Percentiles rank a stretch among this genome's conserved stretches.
Evolutionary conservation across 1,140 invertebrate genomes (phyloP).

Genomic region (Polypedilum vanderplanki): DNA sequence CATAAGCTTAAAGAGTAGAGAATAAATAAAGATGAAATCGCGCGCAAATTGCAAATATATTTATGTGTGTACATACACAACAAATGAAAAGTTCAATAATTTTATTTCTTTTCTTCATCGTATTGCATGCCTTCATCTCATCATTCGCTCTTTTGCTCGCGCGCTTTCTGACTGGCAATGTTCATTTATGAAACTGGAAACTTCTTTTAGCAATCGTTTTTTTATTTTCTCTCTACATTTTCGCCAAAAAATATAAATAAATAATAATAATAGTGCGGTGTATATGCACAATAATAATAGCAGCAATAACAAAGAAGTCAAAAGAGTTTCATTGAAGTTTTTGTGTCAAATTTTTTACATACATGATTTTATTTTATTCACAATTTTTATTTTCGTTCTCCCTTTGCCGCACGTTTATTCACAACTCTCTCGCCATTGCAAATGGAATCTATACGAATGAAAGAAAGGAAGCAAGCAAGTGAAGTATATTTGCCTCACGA

Average conservation of each 20-base stretch:
- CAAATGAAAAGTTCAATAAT: conserved; percentile 14
- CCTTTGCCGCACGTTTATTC: not conserved
- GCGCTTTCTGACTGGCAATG: not conserved
- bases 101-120: not conserved
- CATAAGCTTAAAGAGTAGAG: not conserved
- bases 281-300: not conserved
- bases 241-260: no score
- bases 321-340: not conserved
- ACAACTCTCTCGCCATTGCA: no score
- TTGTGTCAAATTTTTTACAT: conserved; percentile 7
- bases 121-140: not conserved
- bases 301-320: not conserved
- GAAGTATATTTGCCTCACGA: no score
- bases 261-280: no score
- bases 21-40: conserved; percentile 14
- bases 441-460: no score
- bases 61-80: not conserved
- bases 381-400: not conserved
- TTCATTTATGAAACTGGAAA: not conserved
- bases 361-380: conserved; percentile 7
- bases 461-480: no score
- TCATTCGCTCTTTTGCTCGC: not conserved
- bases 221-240: not conserved
- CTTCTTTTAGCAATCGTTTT: not conserved
- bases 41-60: conserved; percentile 3